These are phyloP conservation scores for Cichlasoma orientale DNA, from an alignment of 2,797 vertebrate genomes.

Conservation along the genomic window DNA sequence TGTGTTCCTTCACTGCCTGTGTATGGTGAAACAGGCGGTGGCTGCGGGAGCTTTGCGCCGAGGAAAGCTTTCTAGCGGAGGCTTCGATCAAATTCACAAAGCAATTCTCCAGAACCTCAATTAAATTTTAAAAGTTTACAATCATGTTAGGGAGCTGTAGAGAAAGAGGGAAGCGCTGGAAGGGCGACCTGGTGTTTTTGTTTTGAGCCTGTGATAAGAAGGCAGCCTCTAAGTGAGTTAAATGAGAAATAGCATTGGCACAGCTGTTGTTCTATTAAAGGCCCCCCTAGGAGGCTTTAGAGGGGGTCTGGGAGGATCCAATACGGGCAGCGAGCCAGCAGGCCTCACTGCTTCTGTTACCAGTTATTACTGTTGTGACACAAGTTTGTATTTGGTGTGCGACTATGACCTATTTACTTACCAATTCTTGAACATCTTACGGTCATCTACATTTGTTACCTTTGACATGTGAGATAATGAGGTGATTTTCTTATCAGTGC, in stretches of 20 bases:
- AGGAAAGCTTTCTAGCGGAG: conserved; percentile 61
- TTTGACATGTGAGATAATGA: background rate
- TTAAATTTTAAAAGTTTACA: conserved; percentile 77
- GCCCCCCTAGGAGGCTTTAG: conserved; percentile 63
- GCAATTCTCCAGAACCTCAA: conserved; percentile 69
- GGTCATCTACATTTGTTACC: background rate
- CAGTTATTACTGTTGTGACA: conserved; percentile 40
- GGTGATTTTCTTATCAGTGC: background rate
- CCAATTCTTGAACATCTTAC: conserved; percentile 9
- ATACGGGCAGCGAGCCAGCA: conserved; percentile 56
- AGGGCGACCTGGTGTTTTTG: conserved; percentile 69
- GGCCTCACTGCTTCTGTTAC: conserved; percentile 42
- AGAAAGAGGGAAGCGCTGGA: conserved; percentile 53
- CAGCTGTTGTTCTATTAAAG: conserved; percentile 80
- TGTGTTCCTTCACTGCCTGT: conserved; percentile 32
- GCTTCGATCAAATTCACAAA: conserved; percentile 70
- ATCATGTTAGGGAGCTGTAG: conserved; percentile 71
- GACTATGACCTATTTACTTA: conserved; percentile 32
- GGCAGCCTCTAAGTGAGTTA: conserved; percentile 75
- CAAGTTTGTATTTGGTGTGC: conserved; percentile 21
- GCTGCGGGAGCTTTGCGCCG: conserved; percentile 26
- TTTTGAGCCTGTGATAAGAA: conserved; percentile 72
- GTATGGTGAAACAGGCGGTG: conserved; percentile 17
- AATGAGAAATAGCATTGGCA: conserved; percentile 77
- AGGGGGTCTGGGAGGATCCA: conserved; percentile 56